Evolutionary conservation across 2,888 invertebrate genomes (phyloP).

Genomic region (Eristalis tenax): DNA sequence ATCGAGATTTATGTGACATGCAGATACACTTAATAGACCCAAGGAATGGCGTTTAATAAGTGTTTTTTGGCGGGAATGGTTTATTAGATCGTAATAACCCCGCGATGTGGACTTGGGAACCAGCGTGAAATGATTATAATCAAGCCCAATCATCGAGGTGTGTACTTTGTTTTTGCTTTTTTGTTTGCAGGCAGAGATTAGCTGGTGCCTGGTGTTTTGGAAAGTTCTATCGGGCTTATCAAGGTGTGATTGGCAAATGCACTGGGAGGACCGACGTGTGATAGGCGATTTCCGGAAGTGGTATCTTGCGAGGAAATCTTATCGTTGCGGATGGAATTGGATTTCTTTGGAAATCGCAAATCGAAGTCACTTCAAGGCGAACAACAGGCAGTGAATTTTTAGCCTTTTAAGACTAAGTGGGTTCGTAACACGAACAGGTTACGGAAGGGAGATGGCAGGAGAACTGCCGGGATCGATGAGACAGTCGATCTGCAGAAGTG

Average conservation of each 20-base stretch:
- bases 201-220: background rate
- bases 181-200: background rate
- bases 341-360: too few relatives aligned
- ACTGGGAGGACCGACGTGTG: too few relatives aligned
- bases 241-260: background rate
- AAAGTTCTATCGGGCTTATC: background rate
- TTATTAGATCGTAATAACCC: background rate
- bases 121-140: background rate
- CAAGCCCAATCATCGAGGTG: background rate
- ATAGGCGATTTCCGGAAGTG: too few relatives aligned
- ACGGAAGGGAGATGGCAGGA: too few relatives aligned
- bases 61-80: background rate
- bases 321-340: too few relatives aligned
- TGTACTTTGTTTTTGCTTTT: background rate
- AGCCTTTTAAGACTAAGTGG: too few relatives aligned
- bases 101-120: background rate
- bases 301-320: too few relatives aligned
- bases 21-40: constrained; percentile 12
- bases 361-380: too few relatives aligned
- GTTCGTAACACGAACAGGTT: too few relatives aligned
- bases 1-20: constrained; percentile 61
- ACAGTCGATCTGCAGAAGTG: too few relatives aligned
- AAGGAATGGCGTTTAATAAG: background rate
- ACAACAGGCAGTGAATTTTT: too few relatives aligned
- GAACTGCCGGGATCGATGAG: too few relatives aligned